Evolutionary conservation across 2,888 invertebrate species (phyloP), one percentile per base, ranked within the genome.

Genomic region (Bellardia bayeri): DNA sequence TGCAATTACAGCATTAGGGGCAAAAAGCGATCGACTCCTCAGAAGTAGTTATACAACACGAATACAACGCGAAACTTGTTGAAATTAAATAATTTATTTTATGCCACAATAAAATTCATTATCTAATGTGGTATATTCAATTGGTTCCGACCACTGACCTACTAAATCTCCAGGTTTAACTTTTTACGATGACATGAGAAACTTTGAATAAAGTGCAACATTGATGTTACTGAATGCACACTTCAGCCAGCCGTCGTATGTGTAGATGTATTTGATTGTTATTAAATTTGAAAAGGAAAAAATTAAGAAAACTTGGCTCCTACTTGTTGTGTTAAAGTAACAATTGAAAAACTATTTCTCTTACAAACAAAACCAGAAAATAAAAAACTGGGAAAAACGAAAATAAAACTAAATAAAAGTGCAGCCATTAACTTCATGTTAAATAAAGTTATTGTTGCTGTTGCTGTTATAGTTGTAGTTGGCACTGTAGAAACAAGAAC

Each of bases 351-450:
- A 63, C 54, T 61, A 8, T 84, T 75, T 51, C 49, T 40, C 49
- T 40, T 37, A 42, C 11, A 37, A 82, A 76, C 30, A 63, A 56
- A 66, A 56, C 49, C 14, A 3, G 45, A 45, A 45, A 45, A 45
- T 45, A 63, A 56, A 42, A 51, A 75, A 49, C 45, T 2, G 3
- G 8, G 13, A n/a, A 61, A 11, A 2, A 0, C 4, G 37, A 37
- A 33, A 16, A 37, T 11, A 63, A 68, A 66, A 58, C 49, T 78
- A 51, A 56, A 78, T 16, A 14, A 69, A 82, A 75, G 68, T 74
- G 72, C 82, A 87, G 84, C 89, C 89, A 89, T 88, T 89, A 88
- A 89, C 89, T 88, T 88, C 79, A 87, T 85, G 89, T 88, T 87
- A 86, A 88, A 84, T 88, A 66, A 84, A 88, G 87, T 87, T 81